Evolutionary conservation across 2,888 invertebrate species (phyloP), one percentile per base, ranked within the genome.

Genomic region (Cryptus armator): DNA sequence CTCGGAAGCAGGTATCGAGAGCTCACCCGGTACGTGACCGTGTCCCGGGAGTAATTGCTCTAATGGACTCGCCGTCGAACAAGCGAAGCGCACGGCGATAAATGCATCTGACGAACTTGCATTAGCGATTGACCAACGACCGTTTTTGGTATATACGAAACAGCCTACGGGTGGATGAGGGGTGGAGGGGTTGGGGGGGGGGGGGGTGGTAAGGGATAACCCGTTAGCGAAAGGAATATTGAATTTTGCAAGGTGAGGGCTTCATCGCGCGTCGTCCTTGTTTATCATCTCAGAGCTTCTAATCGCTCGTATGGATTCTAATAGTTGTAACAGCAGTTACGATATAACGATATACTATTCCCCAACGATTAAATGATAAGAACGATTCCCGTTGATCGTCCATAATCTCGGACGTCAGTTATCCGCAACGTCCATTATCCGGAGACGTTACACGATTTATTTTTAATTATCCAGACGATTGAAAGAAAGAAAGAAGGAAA

Each of bases 51-150:
- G 88, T 87, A 89, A 88, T 88, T 87, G 87, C 86, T 80, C 85
- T 88, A 88, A 89, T 89, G 88, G 87, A 88, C 85, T 86, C 68
- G 72, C 37, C 77, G 67, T 46, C 48, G 78, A 71, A 85, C 85
- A 82, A 87, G 78, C 83, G 78, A 71, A 74, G 70, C 56, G 14
- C 62, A 62, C 32, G 51, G 76, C 84, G 86, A 89, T 87, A 87
- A 89, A 88, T 87, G 87, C 86, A 84, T 79, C 85, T 74, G 85
- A 83, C 86, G 85, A 86, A 86, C 86, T 89, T 89, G 85, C 86
- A 87, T 87, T 88, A 86, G 84, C 85, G 78, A 88, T 86, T 85
- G 88, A 82, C 71, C 72, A 74, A 75, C 66, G 70, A 32, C 68
- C 81, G 56, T 78, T 81, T 84, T 84, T 62, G 81, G 53, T 48